Evolutionary conservation across 2,888 invertebrate species (phyloP), one percentile per base, ranked within the genome.

Genomic region (Baronia brevicornis): DNA sequence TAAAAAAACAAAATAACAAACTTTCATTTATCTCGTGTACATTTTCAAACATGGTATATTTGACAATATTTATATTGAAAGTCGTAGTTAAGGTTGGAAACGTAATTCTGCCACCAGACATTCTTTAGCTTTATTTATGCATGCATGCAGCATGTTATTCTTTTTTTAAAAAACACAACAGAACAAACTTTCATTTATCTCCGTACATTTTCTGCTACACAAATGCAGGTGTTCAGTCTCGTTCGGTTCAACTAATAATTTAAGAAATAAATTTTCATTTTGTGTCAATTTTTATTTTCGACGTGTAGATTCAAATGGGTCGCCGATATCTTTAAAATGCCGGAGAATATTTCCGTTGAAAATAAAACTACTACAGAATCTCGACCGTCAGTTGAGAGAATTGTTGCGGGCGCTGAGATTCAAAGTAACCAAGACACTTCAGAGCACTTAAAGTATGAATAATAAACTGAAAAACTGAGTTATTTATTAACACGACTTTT

Each of bases 231-330:
- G 50, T 62, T 68, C 64, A 66, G 66, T 70, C 66, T 69, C 66
- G 51, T 64, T 62, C 49, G 57, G 51, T 53, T 28, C 14, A 5
- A 11, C 9, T 31, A 28, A 19, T 5, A 12, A 3, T 9, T 9
- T 6, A 10, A n/a, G 6, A 11, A 9, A 11, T 19, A n/a, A 3
- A 24, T 11, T 9, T 19, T 19, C 2, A n/a, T 21, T 17, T 6
- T 27, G 13, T 2, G 15, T 8, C 8, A 18, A 28, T 12, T 6
- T 13, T 17, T 28, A 34, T 39, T 46, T 50, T 46, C 60, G 60
- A 54, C 46, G 38, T 60, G 41, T 56, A 82, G 82, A 57, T 77
- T 69, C 59, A 75, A 73, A 51, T 73, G 78, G 78, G 40, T 79
- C 40, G 60, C 71, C 17, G 71, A 79, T 41, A 38, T 67, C 33